Conservation (phyloP, 2,797 vertebrate species). For the Vipera latastei region DNA sequence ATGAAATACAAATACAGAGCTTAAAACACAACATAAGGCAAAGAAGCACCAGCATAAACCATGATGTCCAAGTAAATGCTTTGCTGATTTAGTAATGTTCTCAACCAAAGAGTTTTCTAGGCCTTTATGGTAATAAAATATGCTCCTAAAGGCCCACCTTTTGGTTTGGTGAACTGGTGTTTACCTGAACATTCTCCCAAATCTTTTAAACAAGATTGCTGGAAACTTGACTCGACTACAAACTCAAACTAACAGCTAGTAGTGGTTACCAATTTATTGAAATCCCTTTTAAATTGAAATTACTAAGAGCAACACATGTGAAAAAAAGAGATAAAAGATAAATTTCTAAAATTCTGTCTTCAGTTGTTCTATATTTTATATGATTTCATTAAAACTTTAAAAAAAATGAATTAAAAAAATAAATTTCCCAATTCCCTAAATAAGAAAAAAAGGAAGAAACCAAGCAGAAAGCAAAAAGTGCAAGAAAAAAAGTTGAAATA, state of each 20-base stretch:
- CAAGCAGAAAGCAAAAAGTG: not conserved
- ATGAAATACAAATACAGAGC: not conserved
- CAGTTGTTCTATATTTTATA: not conserved
- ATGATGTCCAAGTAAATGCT: not conserved
- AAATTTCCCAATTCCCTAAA: not conserved
- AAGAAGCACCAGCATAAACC: not conserved
- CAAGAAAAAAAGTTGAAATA: not conserved
- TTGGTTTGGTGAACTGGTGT: not conserved
- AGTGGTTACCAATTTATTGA: not conserved
- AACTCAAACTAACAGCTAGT: not conserved
- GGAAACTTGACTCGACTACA: not conserved
- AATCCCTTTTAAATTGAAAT: not conserved
- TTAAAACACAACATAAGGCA: not conserved
- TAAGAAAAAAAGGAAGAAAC: not conserved
- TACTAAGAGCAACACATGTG: not conserved
- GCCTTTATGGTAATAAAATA: not conserved
- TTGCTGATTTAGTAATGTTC: not conserved
- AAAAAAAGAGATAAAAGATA: not conserved
- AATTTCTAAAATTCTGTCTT: not conserved
- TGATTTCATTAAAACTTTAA: not conserved
- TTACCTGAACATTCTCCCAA: not conserved
- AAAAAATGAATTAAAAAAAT: too few species aligned
- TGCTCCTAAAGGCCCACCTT: not conserved
- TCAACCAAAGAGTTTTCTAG: not conserved
- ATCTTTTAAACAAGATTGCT: not conserved